phyloP scores from a whole-genome alignment of 2,888 invertebrate genomes.

The Diloba caeruleocephala region DNA sequence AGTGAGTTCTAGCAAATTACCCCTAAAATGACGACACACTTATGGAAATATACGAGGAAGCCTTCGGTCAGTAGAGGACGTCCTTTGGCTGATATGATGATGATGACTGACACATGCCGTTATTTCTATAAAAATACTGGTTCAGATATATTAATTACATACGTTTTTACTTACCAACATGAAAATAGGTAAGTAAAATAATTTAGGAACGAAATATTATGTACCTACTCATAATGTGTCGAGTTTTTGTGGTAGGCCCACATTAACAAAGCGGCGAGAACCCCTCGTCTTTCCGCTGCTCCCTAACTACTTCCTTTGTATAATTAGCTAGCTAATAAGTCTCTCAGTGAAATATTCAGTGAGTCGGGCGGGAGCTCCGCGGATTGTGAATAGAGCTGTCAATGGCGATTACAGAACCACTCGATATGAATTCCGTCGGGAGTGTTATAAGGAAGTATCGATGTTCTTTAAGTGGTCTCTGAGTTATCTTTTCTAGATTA shows the following conservation, averaged over 20 bases:
- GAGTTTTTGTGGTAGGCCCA: conserved; percentile 15
- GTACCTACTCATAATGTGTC: conserved; percentile 5
- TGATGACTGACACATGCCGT: conserved; percentile 7
- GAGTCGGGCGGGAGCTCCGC: conserved; percentile 60
- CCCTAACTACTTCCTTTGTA: conserved; percentile 82
- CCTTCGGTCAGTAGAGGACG: too few species aligned
- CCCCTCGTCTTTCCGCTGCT: conserved; percentile 60
- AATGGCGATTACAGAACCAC: conserved; percentile 74
- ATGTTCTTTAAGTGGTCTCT: conserved; percentile 27
- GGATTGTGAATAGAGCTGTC: conserved; percentile 74
- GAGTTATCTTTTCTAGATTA: conserved; percentile 4
- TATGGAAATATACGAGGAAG: too few species aligned
- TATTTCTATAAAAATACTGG: too few species aligned
- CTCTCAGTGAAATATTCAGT: conserved; percentile 78
- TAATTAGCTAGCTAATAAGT: conserved; percentile 86
- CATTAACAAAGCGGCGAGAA: conserved; percentile 28
- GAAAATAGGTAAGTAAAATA: too few species aligned
- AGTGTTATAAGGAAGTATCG: conserved; percentile 43
- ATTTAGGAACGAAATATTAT: conserved; percentile 5
- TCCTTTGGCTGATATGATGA: too few species aligned
- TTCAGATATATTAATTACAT: background rate
- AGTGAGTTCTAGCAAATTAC: too few species aligned
- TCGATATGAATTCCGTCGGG: conserved; percentile 58
- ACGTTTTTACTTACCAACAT: too few species aligned
- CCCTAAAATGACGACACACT: too few species aligned